phyloP scores from a whole-genome alignment of 1,140 invertebrate genomes.

The Drosophila bipectinata region DNA sequence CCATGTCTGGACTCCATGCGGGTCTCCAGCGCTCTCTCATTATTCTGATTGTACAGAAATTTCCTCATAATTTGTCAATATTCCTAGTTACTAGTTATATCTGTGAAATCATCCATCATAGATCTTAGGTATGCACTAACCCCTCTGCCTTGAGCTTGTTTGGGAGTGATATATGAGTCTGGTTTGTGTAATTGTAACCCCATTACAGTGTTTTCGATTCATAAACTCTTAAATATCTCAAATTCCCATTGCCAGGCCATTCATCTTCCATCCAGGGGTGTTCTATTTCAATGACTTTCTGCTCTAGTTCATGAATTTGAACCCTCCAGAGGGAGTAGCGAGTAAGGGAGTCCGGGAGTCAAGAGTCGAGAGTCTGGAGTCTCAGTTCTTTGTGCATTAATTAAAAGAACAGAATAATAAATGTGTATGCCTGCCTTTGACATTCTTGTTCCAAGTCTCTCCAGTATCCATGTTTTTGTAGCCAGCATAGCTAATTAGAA shows the following conservation, averaged over 20 bases:
- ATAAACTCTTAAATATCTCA: slow-evolving; percentile 35
- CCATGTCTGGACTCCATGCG: slow-evolving; percentile 8
- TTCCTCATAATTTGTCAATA: slow-evolving; percentile 41
- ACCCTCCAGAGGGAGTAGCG: slow-evolving; percentile 14
- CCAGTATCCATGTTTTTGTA: slow-evolving; percentile 5
- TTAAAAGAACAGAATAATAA: slow-evolving; percentile 33
- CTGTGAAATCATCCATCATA: background rate
- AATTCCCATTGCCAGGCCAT: slow-evolving; percentile 13
- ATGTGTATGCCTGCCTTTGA: background rate
- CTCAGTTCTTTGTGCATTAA: slow-evolving; percentile 45
- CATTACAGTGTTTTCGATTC: slow-evolving; percentile 34
- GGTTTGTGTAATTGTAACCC: slow-evolving; percentile 18
- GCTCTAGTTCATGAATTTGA: slow-evolving; percentile 35
- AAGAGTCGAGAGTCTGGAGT: slow-evolving; percentile 21
- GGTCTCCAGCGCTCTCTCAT: slow-evolving; percentile 27
- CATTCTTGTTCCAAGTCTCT: background rate
- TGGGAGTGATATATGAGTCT: slow-evolving; percentile 40
- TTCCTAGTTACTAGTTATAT: slow-evolving; percentile 3
- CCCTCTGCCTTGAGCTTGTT: slow-evolving; percentile 22
- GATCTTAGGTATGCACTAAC: background rate
- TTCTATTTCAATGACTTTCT: slow-evolving; percentile 48
- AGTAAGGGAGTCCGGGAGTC: no score
- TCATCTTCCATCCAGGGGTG: slow-evolving; percentile 19
- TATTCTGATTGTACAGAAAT: slow-evolving; percentile 35
- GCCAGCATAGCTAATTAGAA: slow-evolving; percentile 59